Conservation (phyloP, 2,888 invertebrate genomes). For the Amphipoea oculea region DNA sequence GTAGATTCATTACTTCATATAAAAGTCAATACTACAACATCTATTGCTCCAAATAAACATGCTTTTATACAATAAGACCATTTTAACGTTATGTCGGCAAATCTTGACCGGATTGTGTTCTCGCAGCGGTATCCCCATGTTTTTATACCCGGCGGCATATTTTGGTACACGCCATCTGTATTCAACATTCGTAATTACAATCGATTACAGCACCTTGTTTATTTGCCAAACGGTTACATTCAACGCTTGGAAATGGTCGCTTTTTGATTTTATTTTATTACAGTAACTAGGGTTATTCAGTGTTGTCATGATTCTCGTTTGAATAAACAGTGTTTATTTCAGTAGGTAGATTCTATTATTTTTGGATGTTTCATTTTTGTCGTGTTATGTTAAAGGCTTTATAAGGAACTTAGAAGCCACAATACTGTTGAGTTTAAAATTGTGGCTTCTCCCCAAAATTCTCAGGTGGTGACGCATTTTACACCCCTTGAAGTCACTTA, state of each 20-base stretch:
- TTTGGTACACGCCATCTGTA: conserved; percentile 77
- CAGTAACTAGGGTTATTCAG: conserved; percentile 9
- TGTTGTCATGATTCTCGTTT: conserved; percentile 26
- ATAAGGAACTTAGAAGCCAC: conserved; percentile 23
- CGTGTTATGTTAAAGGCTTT: background rate
- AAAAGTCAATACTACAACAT: conserved; percentile 4
- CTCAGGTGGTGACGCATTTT: conserved; percentile 58
- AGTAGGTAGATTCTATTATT: background rate
- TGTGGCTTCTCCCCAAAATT: conserved; percentile 53
- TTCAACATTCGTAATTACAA: conserved; percentile 79
- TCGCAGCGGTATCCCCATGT: conserved; percentile 77
- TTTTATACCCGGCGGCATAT: conserved; percentile 78
- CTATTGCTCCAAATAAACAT: conserved; percentile 30
- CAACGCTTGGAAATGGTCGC: conserved; percentile 11
- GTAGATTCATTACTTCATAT: background rate
- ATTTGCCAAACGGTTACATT: conserved; percentile 52
- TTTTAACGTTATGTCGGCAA: conserved; percentile 69
- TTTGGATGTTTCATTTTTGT: background rate
- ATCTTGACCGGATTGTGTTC: conserved; percentile 78
- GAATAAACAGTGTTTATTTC: conserved; percentile 8
- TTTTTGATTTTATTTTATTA: conserved; percentile 35
- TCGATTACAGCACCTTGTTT: conserved; percentile 72
- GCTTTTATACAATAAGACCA: conserved; percentile 55
- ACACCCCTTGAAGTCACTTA: conserved; percentile 64
- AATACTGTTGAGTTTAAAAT: conserved; percentile 28